Percentiles rank a stretch among this genome's conserved stretches.
Evolutionary conservation across 2,797 vertebrate genomes (phyloP).

Genomic region (Mormyrops attenuatus): DNA sequence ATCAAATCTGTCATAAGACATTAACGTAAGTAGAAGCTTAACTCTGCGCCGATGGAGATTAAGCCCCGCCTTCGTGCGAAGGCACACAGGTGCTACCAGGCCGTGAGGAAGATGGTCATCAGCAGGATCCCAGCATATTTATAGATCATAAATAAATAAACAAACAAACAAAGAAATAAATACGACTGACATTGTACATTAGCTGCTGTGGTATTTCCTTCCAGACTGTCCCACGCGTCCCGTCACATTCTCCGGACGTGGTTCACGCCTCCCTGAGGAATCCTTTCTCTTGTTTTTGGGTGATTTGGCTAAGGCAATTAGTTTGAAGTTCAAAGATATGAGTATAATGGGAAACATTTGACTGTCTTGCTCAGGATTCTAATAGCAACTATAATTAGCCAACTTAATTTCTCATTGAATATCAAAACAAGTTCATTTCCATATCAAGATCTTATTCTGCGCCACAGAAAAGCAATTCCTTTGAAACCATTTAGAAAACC

Average conservation of each 20-base stretch:
- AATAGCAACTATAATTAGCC: constrained; percentile 74
- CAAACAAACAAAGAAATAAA: neutral
- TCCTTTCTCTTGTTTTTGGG: constrained; percentile 57
- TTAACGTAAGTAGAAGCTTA: neutral
- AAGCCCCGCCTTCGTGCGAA: neutral
- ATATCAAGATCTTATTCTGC: constrained; percentile 70
- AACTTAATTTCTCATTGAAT: constrained; percentile 74
- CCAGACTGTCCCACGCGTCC: neutral
- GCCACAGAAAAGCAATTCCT: constrained; percentile 53
- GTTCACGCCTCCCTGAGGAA: neutral
- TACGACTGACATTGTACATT: neutral
- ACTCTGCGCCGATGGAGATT: neutral
- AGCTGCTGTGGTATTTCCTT: neutral
- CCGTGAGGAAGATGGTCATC: neutral
- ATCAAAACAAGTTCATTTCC: constrained; percentile 71
- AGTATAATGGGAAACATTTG: constrained; percentile 68
- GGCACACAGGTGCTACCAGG: neutral
- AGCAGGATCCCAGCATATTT: neutral
- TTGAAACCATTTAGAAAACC: constrained; percentile 57
- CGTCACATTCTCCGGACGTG: neutral
- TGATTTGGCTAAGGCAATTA: constrained; percentile 71
- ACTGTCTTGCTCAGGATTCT: constrained; percentile 73
- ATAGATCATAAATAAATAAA: neutral
- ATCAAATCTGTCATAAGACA: neutral
- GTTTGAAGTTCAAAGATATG: constrained; percentile 54